Evolutionary conservation across 2,797 vertebrate species (phyloP).

Genomic region (Ataeniobius toweri): DNA sequence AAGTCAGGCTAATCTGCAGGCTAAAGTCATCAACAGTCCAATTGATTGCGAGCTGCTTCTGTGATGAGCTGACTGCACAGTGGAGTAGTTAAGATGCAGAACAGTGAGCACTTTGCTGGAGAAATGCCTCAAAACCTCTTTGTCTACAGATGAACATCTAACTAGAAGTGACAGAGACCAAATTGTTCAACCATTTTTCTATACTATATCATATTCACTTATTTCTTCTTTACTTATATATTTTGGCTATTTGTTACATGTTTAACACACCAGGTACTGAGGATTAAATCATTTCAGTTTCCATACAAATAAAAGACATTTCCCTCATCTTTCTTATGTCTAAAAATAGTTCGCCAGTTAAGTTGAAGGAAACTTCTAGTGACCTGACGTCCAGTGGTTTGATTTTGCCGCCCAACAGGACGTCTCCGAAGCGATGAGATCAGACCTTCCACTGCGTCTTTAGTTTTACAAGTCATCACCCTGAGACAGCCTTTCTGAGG

Average conservation of each 20-base stretch:
- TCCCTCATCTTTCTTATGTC: background rate
- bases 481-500: slow-evolving; percentile 58
- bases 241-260: background rate
- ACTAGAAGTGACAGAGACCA: background rate
- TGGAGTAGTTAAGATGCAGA: slow-evolving; percentile 19
- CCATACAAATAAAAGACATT: no score
- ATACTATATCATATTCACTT: background rate
- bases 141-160: background rate
- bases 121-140: slow-evolving; percentile 7
- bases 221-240: background rate
- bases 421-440: slow-evolving; percentile 42
- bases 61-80: slow-evolving; percentile 46
- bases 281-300: background rate
- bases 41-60: slow-evolving; percentile 60
- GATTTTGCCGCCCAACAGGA: slow-evolving; percentile 20
- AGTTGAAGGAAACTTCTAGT: background rate
- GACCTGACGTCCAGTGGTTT: slow-evolving; percentile 19
- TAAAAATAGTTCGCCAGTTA: background rate
- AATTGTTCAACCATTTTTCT: background rate
- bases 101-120: slow-evolving; percentile 4
- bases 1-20: slow-evolving; percentile 60
- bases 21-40: slow-evolving; percentile 62
- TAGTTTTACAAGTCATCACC: slow-evolving; percentile 50
- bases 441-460: slow-evolving; percentile 42
- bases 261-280: background rate